Conservation (phyloP, 1,140 invertebrate species). For the Ooceraea biroi region DNA sequence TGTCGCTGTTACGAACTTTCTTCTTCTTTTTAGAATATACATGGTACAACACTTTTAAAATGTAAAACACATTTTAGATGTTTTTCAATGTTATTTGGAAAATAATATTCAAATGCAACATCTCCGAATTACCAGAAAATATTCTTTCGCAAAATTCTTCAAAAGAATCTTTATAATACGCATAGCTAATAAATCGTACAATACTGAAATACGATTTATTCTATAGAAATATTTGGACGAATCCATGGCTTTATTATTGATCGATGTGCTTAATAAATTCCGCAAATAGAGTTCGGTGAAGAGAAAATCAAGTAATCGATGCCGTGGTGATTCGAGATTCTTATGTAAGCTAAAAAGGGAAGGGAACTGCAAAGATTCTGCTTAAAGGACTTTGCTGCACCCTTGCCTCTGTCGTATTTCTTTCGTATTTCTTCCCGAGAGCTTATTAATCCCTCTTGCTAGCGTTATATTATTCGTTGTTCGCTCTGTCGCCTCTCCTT, state of each 20-base stretch:
- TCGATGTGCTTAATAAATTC: slow-evolving; percentile 28
- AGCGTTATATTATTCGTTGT: slow-evolving; percentile 69
- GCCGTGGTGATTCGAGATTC: slow-evolving; percentile 14
- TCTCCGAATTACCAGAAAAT: background rate
- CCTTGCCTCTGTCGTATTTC: slow-evolving; percentile 64
- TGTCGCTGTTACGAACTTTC: background rate
- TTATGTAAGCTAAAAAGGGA: slow-evolving; percentile 30
- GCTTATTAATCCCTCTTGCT: slow-evolving; percentile 71
- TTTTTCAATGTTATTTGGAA: background rate
- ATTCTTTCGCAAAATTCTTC: background rate
- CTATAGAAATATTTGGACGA: background rate
- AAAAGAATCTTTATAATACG: background rate
- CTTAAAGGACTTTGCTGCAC: slow-evolving; percentile 44
- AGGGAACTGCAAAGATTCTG: slow-evolving; percentile 47
- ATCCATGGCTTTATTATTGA: slow-evolving; percentile 3
- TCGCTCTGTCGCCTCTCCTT: slow-evolving; percentile 69
- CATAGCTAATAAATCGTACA: background rate
- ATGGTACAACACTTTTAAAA: background rate
- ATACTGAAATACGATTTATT: slow-evolving; percentile 1
- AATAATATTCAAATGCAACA: background rate
- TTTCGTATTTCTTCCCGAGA: slow-evolving; percentile 70
- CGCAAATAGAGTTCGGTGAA: background rate
- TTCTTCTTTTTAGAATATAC: background rate
- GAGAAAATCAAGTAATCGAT: slow-evolving; percentile 30
- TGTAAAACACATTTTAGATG: background rate